Percentiles rank a stretch among this genome's conserved stretches.
These are phyloP conservation scores for Upupa epops DNA, from an alignment of 2,113 vertebrate genomes.

Conservation along the genomic window DNA sequence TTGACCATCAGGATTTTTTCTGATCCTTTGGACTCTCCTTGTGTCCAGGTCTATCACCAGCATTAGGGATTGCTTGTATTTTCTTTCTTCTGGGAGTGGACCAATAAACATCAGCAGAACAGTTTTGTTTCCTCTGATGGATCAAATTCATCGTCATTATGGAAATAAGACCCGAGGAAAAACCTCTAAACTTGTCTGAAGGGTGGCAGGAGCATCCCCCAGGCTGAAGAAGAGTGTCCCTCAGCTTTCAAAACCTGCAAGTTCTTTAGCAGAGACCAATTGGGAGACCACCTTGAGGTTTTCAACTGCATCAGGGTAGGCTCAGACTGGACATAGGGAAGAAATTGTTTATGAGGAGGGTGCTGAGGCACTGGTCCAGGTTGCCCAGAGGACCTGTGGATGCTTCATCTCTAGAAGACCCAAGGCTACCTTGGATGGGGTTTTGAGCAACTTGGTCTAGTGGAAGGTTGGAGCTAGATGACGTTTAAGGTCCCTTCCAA, in stretches of 20 bases:
- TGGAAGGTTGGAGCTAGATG: not conserved
- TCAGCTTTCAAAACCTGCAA: not conserved
- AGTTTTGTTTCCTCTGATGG: not conserved
- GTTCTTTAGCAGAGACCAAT: not conserved
- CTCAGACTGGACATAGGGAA: not conserved
- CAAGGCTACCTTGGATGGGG: rapidly evolving
- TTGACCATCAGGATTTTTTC: not conserved
- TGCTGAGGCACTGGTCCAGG: not conserved
- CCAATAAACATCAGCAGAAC: rapidly evolving
- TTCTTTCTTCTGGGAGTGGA: not conserved
- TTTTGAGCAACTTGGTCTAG: rapidly evolving
- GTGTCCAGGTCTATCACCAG: not conserved
- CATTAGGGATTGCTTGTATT: rapidly evolving
- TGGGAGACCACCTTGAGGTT: not conserved
- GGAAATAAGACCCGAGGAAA: not conserved
- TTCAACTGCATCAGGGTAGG: not conserved
- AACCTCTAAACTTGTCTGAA: not conserved
- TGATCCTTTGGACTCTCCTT: not conserved
- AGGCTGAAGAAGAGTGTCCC: not conserved
- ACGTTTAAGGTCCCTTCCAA: not conserved
- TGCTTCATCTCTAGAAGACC: not conserved
- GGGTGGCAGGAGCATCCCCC: not conserved
- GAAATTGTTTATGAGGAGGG: rapidly evolving
- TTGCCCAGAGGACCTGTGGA: not conserved
- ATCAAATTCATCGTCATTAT: not conserved